Percentiles rank a stretch among this genome's conserved stretches.
phyloP scores from a whole-genome alignment of 2,888 invertebrate genomes.

The Agriotes lineatus region DNA sequence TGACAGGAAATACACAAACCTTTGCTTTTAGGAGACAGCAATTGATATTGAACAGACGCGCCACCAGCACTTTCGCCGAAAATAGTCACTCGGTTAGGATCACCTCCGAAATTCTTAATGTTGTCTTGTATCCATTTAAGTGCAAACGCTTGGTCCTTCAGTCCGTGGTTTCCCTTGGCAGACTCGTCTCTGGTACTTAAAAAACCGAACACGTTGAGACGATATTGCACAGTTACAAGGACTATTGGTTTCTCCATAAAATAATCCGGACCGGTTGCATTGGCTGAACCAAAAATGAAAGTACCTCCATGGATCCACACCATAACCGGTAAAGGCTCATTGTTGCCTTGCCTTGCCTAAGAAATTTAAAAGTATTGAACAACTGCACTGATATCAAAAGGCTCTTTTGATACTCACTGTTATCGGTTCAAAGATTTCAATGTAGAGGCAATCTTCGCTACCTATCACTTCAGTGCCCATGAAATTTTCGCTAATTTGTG shows the following conservation, averaged over 20 bases:
- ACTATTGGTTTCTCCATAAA: slow-evolving; percentile 50
- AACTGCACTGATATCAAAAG: no score
- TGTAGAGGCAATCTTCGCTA: slow-evolving; percentile 33
- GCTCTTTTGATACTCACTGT: slow-evolving; percentile 13
- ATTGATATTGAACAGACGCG: slow-evolving; percentile 43
- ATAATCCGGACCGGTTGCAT: slow-evolving; percentile 43
- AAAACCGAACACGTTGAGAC: slow-evolving; percentile 46
- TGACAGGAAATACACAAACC: neutral
- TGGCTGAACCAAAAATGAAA: slow-evolving; percentile 46
- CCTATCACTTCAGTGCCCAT: slow-evolving; percentile 23
- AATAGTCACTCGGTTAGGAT: slow-evolving; percentile 42
- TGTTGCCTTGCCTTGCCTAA: slow-evolving; percentile 19
- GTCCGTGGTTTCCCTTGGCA: slow-evolving; percentile 46
- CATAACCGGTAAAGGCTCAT: slow-evolving; percentile 47
- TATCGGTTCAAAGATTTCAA: slow-evolving; percentile 26
- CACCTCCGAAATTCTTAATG: slow-evolving; percentile 44
- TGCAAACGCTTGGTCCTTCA: slow-evolving; percentile 26
- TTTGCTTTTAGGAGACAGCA: slow-evolving; percentile 32
- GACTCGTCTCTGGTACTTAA: slow-evolving; percentile 47
- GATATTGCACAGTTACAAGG: slow-evolving; percentile 45
- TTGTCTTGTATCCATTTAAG: slow-evolving; percentile 41
- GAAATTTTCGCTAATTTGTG: slow-evolving; percentile 16
- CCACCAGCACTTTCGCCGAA: slow-evolving; percentile 47
- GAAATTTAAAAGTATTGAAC: no score
- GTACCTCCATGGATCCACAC: slow-evolving; percentile 52